These are phyloP conservation scores for Myioborus miniatus DNA, from an alignment of 2,797 vertebrate genomes.

Conservation along the genomic window DNA sequence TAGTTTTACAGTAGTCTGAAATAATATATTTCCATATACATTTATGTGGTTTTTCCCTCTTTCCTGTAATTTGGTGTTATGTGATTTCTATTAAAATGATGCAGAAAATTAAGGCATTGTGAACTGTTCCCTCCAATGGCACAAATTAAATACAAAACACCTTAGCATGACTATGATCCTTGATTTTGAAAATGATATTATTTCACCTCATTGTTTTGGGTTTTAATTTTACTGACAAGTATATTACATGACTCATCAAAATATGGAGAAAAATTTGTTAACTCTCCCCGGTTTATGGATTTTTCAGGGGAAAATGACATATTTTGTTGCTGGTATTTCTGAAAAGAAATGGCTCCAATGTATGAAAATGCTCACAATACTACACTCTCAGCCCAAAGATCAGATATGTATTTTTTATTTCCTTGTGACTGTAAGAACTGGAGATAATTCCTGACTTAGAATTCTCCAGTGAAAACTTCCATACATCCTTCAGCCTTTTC, in stretches of 20 bases:
- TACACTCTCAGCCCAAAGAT: background rate
- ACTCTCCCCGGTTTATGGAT: background rate
- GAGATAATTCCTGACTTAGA: background rate
- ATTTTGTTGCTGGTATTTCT: background rate
- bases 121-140: background rate
- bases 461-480: background rate
- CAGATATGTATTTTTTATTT: background rate
- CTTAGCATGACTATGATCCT: background rate
- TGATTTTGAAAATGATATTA: background rate
- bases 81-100: background rate
- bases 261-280: background rate
- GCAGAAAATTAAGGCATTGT: background rate
- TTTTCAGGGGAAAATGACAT: background rate
- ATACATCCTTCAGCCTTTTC: background rate
- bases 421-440: background rate
- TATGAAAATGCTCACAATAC: background rate
- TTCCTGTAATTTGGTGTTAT: background rate
- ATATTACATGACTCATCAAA: background rate
- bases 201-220: background rate
- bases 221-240: background rate
- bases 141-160: background rate
- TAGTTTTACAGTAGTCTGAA: background rate
- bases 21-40: background rate
- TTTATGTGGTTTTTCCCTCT: fast-evolving
- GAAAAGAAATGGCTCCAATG: background rate